These are phyloP conservation scores for Bothrops jararaca DNA, from an alignment of 2,113 vertebrate species.

Conservation along the genomic window DNA sequence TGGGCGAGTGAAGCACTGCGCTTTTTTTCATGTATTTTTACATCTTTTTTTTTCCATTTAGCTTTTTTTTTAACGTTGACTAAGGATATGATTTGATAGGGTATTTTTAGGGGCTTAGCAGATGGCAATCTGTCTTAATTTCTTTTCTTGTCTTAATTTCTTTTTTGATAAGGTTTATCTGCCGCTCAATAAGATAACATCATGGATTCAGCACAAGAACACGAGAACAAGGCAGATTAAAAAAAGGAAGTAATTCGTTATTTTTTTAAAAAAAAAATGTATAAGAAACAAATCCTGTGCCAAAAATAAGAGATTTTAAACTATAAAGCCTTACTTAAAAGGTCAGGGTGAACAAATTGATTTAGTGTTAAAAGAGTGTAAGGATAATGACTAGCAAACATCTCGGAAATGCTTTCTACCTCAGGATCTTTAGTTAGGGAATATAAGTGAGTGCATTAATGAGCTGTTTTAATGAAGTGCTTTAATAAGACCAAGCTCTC, in stretches of 20 bases:
- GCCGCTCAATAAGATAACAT: neutral
- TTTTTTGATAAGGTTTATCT: neutral
- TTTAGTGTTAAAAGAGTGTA: neutral
- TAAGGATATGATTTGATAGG: neutral
- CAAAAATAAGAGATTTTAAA: neutral
- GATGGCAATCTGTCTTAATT: neutral
- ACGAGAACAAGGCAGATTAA: neutral
- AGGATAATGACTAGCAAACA: neutral
- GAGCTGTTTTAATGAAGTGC: neutral
- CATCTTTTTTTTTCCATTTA: neutral
- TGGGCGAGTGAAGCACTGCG: neutral
- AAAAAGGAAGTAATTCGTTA: neutral
- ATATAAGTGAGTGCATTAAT: too few relatives aligned
- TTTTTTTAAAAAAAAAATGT: neutral
- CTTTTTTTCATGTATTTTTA: neutral
- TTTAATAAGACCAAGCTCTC: neutral
- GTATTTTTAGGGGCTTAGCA: neutral
- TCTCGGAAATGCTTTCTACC: neutral
- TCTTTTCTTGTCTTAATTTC: neutral
- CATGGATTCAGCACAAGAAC: neutral
- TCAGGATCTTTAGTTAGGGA: too few relatives aligned
- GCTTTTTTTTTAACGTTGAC: neutral
- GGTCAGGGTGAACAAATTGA: neutral
- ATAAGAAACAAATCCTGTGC: neutral
- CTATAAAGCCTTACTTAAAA: neutral